Conservation (phyloP, 2,888 invertebrate species). For the Pomacea canaliculata region DNA sequence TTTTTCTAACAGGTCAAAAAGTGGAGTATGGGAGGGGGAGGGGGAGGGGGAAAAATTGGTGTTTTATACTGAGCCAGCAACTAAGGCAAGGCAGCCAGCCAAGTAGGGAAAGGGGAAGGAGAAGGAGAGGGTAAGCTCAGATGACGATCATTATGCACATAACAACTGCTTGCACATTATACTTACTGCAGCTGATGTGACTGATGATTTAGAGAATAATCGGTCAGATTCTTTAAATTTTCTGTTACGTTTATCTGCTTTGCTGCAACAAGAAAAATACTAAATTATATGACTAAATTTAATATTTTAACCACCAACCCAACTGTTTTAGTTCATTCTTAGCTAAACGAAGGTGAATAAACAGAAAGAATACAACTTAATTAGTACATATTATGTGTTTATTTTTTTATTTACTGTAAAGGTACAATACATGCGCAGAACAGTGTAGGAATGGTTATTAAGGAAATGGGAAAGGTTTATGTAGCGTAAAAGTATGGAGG, state of each 20-base stretch:
- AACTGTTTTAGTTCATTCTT: too few species aligned
- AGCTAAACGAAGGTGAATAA: background rate
- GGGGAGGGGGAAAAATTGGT: too few species aligned
- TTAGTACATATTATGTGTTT: too few species aligned
- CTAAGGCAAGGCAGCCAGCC: too few species aligned
- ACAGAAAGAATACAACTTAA: background rate
- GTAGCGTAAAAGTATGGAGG: too few species aligned
- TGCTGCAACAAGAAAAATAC: conserved; percentile 75
- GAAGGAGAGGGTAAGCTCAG: too few species aligned
- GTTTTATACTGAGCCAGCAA: too few species aligned
- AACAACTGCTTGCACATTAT: background rate
- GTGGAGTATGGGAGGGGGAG: background rate
- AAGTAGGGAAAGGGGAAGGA: background rate
- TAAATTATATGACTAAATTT: background rate
- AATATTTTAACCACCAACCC: background rate
- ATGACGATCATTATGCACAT: too few species aligned
- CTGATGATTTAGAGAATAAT: conserved; percentile 96
- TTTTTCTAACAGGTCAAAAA: background rate
- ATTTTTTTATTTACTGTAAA: too few species aligned
- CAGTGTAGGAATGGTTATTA: too few species aligned
- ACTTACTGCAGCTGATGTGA: conserved; percentile 76
- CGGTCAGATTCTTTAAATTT: conserved; percentile 98
- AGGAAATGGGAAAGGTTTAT: too few species aligned
- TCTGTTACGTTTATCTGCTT: conserved; percentile 94
- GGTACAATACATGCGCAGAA: too few species aligned